Evolutionary conservation across 2,888 invertebrate species (phyloP).

Genomic region (Hirtodrosophila confusa): DNA sequence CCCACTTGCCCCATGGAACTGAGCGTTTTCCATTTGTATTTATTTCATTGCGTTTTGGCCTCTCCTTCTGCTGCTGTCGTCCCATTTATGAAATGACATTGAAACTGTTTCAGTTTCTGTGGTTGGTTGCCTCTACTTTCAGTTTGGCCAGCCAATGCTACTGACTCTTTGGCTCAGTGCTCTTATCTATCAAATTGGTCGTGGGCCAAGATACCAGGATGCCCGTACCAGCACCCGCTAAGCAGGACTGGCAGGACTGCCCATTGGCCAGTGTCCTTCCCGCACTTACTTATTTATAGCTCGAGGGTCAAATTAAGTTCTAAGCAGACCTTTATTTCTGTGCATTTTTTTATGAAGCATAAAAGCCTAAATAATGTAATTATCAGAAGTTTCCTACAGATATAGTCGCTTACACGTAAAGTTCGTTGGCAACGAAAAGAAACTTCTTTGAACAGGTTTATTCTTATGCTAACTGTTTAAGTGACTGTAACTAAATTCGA

Average conservation of each 20-base stretch:
- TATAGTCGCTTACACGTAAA: constrained; percentile 4
- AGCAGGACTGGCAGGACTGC: constrained; percentile 12
- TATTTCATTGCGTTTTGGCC: constrained; percentile 74
- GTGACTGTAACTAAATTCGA: not conserved
- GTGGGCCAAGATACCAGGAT: constrained; percentile 49
- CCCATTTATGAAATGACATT: constrained; percentile 77
- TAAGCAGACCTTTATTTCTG: constrained; percentile 53
- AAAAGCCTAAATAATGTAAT: constrained; percentile 42
- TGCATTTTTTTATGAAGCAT: constrained; percentile 13
- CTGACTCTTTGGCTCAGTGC: constrained; percentile 52
- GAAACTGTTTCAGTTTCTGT: constrained; percentile 58
- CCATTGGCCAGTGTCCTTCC: constrained; percentile 28
- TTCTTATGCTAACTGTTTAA: not conserved
- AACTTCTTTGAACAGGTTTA: not conserved
- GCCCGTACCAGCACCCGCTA: not conserved
- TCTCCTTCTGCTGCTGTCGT: constrained; percentile 17
- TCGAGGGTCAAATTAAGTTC: constrained; percentile 67
- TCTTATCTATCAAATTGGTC: constrained; percentile 75
- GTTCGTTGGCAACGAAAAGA: not conserved
- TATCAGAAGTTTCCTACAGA: constrained; percentile 27
- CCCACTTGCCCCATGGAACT: not conserved
- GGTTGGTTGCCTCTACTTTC: constrained; percentile 45
- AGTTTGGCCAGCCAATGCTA: constrained; percentile 35
- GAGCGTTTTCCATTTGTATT: constrained; percentile 70
- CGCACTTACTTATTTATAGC: constrained; percentile 69